Conservation (phyloP, 2,113 vertebrate genomes). For the Podarcis cretensis region DNA sequence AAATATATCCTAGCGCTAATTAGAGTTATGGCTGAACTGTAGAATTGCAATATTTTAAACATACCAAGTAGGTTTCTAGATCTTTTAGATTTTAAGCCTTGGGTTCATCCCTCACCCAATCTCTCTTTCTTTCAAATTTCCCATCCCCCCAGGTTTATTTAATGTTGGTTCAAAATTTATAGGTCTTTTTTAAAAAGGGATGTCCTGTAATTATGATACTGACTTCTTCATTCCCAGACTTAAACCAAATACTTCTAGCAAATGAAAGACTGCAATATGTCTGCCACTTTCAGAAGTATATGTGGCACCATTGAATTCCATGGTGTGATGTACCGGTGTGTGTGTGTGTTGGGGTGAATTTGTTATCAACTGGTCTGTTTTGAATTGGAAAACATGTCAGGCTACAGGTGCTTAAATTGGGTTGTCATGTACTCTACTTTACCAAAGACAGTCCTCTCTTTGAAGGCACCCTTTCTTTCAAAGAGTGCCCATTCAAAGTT, state of each 20-base stretch:
- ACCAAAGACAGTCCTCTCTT: neutral
- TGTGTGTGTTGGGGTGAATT: constrained; percentile 1
- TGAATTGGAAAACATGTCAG: constrained; percentile 10
- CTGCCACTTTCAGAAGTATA: constrained; percentile 11
- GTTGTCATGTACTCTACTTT: neutral
- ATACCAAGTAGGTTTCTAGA: neutral
- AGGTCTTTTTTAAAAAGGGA: neutral
- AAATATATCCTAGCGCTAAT: neutral
- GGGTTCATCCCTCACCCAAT: too few relatives aligned
- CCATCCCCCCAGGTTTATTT: neutral
- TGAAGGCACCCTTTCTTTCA: neutral
- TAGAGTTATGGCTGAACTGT: constrained; percentile 10
- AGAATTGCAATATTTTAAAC: neutral
- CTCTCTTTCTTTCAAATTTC: neutral
- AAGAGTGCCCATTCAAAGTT: neutral
- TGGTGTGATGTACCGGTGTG: neutral
- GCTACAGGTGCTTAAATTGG: neutral
- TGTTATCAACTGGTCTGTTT: constrained; percentile 2
- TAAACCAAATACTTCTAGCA: neutral
- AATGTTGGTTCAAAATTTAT: constrained; percentile 12
- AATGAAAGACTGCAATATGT: constrained; percentile 8
- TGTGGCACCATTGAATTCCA: constrained; percentile 9
- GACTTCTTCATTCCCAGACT: neutral
- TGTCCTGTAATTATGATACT: neutral
- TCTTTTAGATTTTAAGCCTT: neutral